Percentiles rank a stretch among this genome's conserved stretches.
These are phyloP conservation scores for Sminthurinus signatus DNA, from an alignment of 1,140 invertebrate species.

Conservation along the genomic window DNA sequence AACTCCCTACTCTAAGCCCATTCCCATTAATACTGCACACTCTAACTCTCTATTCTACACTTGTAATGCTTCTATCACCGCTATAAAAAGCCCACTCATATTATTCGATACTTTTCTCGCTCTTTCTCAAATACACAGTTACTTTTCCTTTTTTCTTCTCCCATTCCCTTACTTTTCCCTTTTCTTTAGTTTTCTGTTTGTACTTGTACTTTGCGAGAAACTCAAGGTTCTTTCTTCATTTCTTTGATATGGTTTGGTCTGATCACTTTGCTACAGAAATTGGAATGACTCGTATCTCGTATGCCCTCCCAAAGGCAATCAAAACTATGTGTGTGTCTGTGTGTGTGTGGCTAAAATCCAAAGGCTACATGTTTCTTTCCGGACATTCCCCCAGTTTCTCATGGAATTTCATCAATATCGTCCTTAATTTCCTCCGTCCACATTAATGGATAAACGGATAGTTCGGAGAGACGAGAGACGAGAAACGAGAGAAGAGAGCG, in stretches of 20 bases:
- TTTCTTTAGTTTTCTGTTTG: constrained; percentile 13
- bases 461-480: background rate
- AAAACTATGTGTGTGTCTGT: constrained; percentile 17
- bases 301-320: constrained; percentile 21
- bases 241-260: no score
- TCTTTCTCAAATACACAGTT: background rate
- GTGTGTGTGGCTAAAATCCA: no score
- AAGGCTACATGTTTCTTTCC: constrained; percentile 3
- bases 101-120: no score
- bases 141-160: background rate
- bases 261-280: constrained; percentile 7
- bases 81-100: background rate
- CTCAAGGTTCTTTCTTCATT: no score
- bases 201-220: constrained; percentile 3
- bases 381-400: constrained; percentile 1
- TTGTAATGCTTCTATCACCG: constrained; percentile 4
- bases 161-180: constrained; percentile 6
- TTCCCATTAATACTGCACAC: constrained; percentile 10
- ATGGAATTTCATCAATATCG: constrained; percentile 16
- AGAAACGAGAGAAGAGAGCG: background rate
- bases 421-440: background rate
- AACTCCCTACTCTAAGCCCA: constrained; percentile 2
- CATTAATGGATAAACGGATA: background rate
- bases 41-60: background rate
- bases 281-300: constrained; percentile 1